Evolutionary conservation across 2,113 vertebrate species (phyloP), one percentile per base, ranked within the genome.

Genomic region (Potamarius usumacintae): DNA sequence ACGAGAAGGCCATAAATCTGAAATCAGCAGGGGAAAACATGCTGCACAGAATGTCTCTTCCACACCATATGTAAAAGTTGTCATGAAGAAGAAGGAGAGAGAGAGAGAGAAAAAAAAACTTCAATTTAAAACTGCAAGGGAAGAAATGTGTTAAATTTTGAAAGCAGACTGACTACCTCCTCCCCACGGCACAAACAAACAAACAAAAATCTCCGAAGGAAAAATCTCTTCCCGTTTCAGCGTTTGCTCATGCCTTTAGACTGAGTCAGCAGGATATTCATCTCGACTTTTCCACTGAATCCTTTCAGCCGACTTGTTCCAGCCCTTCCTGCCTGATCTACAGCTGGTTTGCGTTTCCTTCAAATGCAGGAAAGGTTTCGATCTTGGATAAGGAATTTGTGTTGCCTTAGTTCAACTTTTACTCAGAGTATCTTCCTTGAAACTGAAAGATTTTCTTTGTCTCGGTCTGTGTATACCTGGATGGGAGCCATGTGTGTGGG

Each of bases 71-170:
- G 53, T 8, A 58, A 80, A 80, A 34, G 52, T 52, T 27, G 52
- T 1, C 50, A n/a, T n/a, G n/a, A n/a, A n/a, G n/a, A n/a, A n/a
- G 14, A 20, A 17, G 11, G n/a, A n/a, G n/a, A n/a, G n/a, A n/a
- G n/a, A 82, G 63, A 18, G 2, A 2, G 2, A 2, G 2, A 34
- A 34, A 34, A 34, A 34, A 34, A 34, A 83, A 12, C 30, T 48
- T 34, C 67, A 14, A 79, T 74, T 87, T 69, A 22, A 58, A n/a
- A 12, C n/a, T 62, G n/a, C 52, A 83, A 2, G 52, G 55, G 15
- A 81, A 74, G 25, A 55, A 79, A 42, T 34, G 89, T 55, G 18
- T 89, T 89, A 55, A 42, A 34, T 62, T 88, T 62, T 22, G 25
- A 34, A n/a, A 57, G 5, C 8, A 34, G 78, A 10, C 78, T 12